Evolutionary conservation across 2,113 vertebrate genomes (phyloP), one percentile per base, ranked within the genome.

Genomic region (Solenodon paradoxus): DNA sequence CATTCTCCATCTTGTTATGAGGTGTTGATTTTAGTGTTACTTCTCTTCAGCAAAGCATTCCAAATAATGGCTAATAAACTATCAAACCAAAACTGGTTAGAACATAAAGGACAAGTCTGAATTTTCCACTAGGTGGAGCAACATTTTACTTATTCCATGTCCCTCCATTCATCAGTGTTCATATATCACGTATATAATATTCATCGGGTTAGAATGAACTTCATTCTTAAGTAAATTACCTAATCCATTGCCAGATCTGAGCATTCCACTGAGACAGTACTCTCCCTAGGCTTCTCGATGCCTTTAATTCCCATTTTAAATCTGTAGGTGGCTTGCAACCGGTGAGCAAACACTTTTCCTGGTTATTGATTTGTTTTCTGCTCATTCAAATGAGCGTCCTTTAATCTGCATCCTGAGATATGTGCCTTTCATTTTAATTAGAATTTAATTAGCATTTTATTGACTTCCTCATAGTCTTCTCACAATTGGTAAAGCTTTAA

Each of bases 1-100:
- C 78, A 53, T 95, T 92, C 88, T 91, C 32, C 59, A 75, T 93
- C 79, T 90, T 80, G 71, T 85, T 92, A 75, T 7, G 81, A 96
- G 15, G 17, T 94, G 26, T 95, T 92, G 63, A 51, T 90, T 92
- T 96, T 51, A 72, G 57, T 57, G 47, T 89, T 94, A 47, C 72
- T 84, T 86, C 61, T 87, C 10, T 55, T 90, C 71, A 77, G 40
- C 66, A 63, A 57, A 85, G 53, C 81, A 66, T 96, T 93, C 77
- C 75, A 82, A 32, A 35, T 63, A 74, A 83, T 64, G 59, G 38
- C 75, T 94, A 81, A 88, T 49, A 38, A 5, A n/a, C 35, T 49
- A 45, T 85, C 51, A 79, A 88, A 89, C 32, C 81, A 57, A 55
- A 78, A 22, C 63, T 55, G 9, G 61, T 51, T 55, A 90, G 35